Conservation (phyloP, 1,140 invertebrate genomes). For the Berghia stephanieae region DNA sequence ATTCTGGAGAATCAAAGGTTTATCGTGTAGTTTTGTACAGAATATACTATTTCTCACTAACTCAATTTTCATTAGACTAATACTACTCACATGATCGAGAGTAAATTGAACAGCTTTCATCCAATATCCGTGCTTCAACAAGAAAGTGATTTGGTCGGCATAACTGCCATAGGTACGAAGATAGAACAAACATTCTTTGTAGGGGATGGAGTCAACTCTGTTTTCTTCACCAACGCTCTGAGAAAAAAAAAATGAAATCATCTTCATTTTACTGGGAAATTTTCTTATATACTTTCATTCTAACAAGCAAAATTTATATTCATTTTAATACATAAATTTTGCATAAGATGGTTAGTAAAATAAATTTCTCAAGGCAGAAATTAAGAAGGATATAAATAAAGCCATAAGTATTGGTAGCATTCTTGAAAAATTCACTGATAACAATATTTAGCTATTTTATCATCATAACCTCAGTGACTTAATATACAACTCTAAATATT, state of each 20-base stretch:
- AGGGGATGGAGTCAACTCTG: constrained; percentile 55
- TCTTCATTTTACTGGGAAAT: not conserved
- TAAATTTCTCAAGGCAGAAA: not conserved
- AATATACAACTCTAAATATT: too few species aligned
- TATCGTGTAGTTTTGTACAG: too few species aligned
- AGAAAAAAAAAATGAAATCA: constrained; percentile 1
- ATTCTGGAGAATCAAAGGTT: too few species aligned
- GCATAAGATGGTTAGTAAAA: not conserved
- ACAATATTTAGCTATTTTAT: too few species aligned
- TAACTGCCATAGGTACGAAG: constrained; percentile 64
- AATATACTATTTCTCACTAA: too few species aligned
- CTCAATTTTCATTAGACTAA: not conserved
- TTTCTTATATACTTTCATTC: not conserved
- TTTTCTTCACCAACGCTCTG: constrained; percentile 48
- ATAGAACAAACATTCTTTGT: constrained; percentile 64
- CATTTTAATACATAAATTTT: not conserved
- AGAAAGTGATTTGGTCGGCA: constrained; percentile 60
- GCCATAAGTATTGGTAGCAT: too few species aligned
- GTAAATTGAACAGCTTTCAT: constrained; percentile 65
- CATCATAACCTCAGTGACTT: too few species aligned
- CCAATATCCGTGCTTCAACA: constrained; percentile 60
- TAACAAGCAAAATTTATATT: not conserved
- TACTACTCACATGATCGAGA: constrained; percentile 57
- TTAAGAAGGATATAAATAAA: not conserved
- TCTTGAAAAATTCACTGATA: too few species aligned